phyloP scores from a whole-genome alignment of 2,888 invertebrate species.

The Chymomyza fuscimana region DNA sequence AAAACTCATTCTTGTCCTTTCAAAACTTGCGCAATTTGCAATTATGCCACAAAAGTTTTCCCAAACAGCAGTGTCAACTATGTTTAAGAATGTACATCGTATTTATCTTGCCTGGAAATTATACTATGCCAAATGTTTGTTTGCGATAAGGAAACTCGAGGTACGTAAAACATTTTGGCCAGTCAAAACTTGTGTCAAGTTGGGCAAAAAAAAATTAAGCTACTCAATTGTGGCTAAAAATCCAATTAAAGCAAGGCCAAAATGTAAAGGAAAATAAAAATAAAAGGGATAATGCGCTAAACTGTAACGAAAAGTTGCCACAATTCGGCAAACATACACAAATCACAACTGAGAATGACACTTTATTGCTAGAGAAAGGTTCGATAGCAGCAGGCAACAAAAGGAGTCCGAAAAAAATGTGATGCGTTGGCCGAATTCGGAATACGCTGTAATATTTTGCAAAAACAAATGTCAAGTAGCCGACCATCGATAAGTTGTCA shows the following conservation, averaged over 20 bases:
- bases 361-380: constrained; percentile 8
- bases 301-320: constrained; percentile 24
- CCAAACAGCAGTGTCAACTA: constrained; percentile 2
- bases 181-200: background rate
- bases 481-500: too few relatives aligned
- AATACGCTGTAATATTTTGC: too few relatives aligned
- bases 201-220: background rate
- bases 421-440: background rate
- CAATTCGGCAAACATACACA: constrained; percentile 18
- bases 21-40: constrained; percentile 61
- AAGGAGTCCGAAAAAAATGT: constrained; percentile 10
- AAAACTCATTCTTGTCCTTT: background rate
- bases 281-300: constrained; percentile 39
- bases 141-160: constrained; percentile 45
- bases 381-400: background rate
- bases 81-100: constrained; percentile 12
- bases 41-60: constrained; percentile 49
- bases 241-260: constrained; percentile 7
- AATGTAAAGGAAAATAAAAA: constrained; percentile 12
- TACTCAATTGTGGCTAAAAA: constrained; percentile 9
- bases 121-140: constrained; percentile 46
- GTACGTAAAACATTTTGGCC: background rate
- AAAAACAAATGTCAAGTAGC: too few relatives aligned
- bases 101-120: constrained; percentile 32
- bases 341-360: constrained; percentile 23